Evolutionary conservation across 2,797 vertebrate genomes (phyloP).

Genomic region (Simalia tracyae): DNA sequence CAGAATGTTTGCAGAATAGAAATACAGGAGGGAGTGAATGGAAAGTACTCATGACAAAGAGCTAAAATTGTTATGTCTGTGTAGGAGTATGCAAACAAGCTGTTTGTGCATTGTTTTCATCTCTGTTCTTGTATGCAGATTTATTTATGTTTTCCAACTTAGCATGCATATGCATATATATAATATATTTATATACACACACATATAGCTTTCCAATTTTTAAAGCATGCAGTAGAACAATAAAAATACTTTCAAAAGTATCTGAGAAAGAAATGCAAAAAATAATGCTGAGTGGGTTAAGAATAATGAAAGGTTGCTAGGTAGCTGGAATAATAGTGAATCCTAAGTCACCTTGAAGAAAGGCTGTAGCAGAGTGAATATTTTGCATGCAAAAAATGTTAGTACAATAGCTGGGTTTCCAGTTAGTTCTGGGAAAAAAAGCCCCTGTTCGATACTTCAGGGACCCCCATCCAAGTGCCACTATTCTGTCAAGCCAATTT

Average conservation of each 20-base stretch:
- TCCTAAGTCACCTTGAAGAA: neutral
- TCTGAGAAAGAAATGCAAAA: neutral
- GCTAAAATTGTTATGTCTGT: neutral
- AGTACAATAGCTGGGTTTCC: neutral
- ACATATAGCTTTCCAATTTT: neutral
- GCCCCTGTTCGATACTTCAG: neutral
- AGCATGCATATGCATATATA: neutral
- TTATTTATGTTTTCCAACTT: neutral
- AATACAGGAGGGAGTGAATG: slow-evolving; percentile 36
- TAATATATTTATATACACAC: neutral
- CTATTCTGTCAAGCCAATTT: neutral
- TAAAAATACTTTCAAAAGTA: neutral
- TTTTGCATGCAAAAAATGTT: neutral
- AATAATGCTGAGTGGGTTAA: neutral
- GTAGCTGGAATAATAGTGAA: neutral
- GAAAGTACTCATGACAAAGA: slow-evolving; percentile 7
- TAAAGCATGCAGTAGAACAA: neutral
- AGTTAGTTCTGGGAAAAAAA: neutral
- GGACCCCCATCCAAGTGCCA: neutral
- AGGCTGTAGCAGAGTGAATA: neutral
- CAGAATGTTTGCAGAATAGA: slow-evolving; percentile 23
- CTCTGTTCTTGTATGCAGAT: neutral
- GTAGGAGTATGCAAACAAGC: slow-evolving; percentile 22
- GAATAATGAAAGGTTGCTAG: slow-evolving; percentile 4
- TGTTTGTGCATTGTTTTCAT: neutral